Base-by-base conservation (phyloP, 2,113 vertebrate genomes). In the Phylloscopus whistleri region DNA sequence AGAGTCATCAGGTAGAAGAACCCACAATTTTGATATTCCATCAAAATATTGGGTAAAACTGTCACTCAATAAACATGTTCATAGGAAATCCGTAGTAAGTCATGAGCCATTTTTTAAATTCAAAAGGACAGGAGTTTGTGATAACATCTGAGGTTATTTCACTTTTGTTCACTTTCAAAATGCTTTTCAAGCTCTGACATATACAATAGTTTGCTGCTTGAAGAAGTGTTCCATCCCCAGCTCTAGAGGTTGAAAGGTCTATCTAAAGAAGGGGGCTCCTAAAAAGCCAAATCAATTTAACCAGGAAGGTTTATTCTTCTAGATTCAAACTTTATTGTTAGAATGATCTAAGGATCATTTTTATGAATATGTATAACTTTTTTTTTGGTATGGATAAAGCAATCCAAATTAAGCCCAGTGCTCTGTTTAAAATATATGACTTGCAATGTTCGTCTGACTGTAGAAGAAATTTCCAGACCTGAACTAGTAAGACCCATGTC, bases 401-500 rank as follows among this genome's bases (percentile, higher is more conserved):
- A 75, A 63, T 76, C 31, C 64, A 87, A 89, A 94, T 95, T 78
- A 94, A 95, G 31, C 77, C 62, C 56, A 49, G 51, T 46, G 74
- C 63, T 87, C 81, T 83, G 31, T 69, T 94, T 95, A 85, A 96
- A 95, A 94, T 84, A 91, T 48, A 63, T 43, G 28, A 39, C 19
- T 94, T 91, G 91, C 75, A 77, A 74, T 22, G 24, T 51, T 69
- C 0, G 2, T 87, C 82, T 90, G 87, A 85, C 37, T 80, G 46
- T 46, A 80, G 82, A 37, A 95, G 67, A 95, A 83, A 93, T 95
- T 95, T 95, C 90, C 96, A 96, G 94, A 96, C 93, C 93, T 95
- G 87, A 69, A 43, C 63, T 80, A 79, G 67, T 94, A 94, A 94
- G 90, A 93, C 24, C 70, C 72, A 30, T 91, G 91, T 95, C 95